These are phyloP conservation scores for Lomographa bimaculata DNA, from an alignment of 2,888 invertebrate genomes.

Conservation along the genomic window DNA sequence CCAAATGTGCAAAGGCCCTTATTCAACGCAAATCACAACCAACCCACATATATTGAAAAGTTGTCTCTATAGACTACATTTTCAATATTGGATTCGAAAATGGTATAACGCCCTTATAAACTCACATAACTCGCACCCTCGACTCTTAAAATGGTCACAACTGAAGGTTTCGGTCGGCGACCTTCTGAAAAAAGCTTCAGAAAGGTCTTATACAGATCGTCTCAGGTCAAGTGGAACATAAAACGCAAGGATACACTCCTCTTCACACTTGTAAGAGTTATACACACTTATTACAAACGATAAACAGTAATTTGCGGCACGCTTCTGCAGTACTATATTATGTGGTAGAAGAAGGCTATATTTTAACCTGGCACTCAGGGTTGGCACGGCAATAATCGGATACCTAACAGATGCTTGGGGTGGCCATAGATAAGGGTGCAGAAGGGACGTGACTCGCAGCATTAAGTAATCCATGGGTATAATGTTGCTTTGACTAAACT, in stretches of 20 bases:
- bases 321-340: slow-evolving; percentile 47
- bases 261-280: not conserved
- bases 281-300: slow-evolving; percentile 39
- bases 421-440: slow-evolving; percentile 42
- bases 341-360: slow-evolving; percentile 46
- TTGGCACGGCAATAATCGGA: slow-evolving; percentile 68
- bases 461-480: too few species aligned
- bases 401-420: slow-evolving; percentile 70
- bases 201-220: not conserved
- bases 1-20: too few species aligned
- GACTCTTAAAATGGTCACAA: too few species aligned
- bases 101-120: too few species aligned
- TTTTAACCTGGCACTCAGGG: slow-evolving; percentile 69
- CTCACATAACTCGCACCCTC: too few species aligned
- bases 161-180: too few species aligned
- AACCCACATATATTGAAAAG: too few species aligned
- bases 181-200: too few species aligned
- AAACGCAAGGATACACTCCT: slow-evolving; percentile 27
- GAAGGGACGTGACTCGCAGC: slow-evolving; percentile 14
- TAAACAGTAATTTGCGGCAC: slow-evolving; percentile 59
- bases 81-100: too few species aligned
- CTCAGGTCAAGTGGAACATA: slow-evolving; percentile 20
- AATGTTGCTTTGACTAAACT: too few species aligned
- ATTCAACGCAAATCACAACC: too few species aligned
- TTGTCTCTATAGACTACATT: too few species aligned